Evolutionary conservation across 1,140 invertebrate genomes (phyloP).

Genomic region (Musca vetustissima): DNA sequence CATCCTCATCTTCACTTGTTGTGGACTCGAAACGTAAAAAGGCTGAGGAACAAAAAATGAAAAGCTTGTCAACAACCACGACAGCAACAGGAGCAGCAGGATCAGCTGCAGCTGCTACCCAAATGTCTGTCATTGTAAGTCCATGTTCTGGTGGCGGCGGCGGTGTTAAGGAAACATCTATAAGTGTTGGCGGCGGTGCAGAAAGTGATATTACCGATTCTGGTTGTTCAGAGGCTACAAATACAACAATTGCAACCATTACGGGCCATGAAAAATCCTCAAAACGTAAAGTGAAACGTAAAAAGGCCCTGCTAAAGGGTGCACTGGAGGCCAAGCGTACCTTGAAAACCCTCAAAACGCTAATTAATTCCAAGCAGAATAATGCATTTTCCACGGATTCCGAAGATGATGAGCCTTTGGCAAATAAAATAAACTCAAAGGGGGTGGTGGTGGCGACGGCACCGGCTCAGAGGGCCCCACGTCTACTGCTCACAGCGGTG

Average conservation of each 20-base stretch:
- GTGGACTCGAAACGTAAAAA: not conserved
- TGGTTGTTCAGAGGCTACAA: conserved; percentile 37
- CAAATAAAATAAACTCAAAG: conserved; percentile 24
- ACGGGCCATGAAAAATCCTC: conserved; percentile 6
- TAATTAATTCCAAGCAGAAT: not conserved
- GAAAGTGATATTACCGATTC: conserved; percentile 35
- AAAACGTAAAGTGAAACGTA: conserved; percentile 40
- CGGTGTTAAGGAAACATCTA: too few relatives aligned
- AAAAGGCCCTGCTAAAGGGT: conserved; percentile 34
- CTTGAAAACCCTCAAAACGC: not conserved
- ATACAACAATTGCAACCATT: conserved; percentile 24
- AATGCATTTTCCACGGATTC: conserved; percentile 42
- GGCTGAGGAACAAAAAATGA: conserved; percentile 16
- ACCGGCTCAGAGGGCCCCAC: conserved; percentile 39
- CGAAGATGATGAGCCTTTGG: conserved; percentile 43
- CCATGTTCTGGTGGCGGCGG: not conserved
- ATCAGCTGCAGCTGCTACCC: not conserved
- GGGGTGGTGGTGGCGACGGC: not conserved
- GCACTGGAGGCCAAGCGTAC: not conserved
- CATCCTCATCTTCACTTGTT: too few relatives aligned
- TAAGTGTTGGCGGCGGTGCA: not conserved
- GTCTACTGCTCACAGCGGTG: conserved; percentile 45
- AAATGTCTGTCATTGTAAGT: conserved; percentile 9
- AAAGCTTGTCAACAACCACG: conserved; percentile 6
- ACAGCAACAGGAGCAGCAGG: conserved; percentile 1